phyloP scores from a whole-genome alignment of 2,113 vertebrate species.

The Abramis brama region DNA sequence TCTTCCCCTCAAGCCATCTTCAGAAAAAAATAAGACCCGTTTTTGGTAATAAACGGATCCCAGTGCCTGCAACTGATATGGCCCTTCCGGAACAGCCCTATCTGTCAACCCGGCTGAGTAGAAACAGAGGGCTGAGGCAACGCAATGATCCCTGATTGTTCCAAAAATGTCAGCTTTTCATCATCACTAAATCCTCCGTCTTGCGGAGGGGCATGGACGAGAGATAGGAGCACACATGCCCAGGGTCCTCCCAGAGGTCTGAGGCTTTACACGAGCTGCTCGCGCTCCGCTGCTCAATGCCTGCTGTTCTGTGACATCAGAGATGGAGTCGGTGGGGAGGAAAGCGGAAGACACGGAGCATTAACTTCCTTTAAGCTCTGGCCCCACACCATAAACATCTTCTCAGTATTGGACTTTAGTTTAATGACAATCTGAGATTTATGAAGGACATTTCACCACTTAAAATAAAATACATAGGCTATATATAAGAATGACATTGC shows the following conservation, averaged over 20 bases:
- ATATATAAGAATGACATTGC: not conserved
- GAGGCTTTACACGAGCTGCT: not conserved
- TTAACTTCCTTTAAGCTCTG: constrained; percentile 19
- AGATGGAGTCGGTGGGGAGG: constrained; percentile 20
- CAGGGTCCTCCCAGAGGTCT: constrained; percentile 20
- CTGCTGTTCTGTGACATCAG: constrained; percentile 29
- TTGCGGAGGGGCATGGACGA: constrained; percentile 11
- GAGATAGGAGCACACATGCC: constrained; percentile 1
- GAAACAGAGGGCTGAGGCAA: constrained; percentile 42
- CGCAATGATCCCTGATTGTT: constrained; percentile 40
- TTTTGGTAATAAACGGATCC: constrained; percentile 32
- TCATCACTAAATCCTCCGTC: constrained; percentile 34
- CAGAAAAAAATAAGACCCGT: constrained; percentile 40
- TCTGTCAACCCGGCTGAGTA: constrained; percentile 18
- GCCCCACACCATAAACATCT: constrained; percentile 25
- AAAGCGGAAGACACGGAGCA: constrained; percentile 12
- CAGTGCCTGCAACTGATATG: constrained; percentile 44
- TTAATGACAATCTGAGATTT: not conserved
- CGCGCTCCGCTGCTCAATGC: not conserved
- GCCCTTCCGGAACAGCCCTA: not conserved
- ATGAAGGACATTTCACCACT: not conserved
- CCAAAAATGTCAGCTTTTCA: constrained; percentile 50
- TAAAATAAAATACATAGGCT: not conserved
- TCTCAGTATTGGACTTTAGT: not conserved
- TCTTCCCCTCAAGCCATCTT: constrained; percentile 43